Conservation (phyloP, 2,797 vertebrate genomes). For the Crenuchus spilurus region DNA sequence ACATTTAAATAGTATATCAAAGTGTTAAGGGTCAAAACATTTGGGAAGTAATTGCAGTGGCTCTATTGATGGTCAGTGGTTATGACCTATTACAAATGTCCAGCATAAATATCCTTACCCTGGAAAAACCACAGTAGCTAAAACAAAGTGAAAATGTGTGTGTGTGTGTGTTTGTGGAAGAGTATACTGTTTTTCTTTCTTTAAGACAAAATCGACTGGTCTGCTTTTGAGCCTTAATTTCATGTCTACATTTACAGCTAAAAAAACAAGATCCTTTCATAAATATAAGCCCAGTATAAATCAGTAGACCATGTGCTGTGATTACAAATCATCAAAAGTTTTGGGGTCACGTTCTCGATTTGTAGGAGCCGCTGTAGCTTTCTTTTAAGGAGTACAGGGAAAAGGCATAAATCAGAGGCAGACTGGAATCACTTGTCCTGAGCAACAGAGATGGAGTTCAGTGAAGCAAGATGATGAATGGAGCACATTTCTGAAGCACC, state of each 20-base stretch:
- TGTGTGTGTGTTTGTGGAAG: slow-evolving; percentile 19
- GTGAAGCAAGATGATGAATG: slow-evolving; percentile 40
- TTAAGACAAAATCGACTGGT: slow-evolving; percentile 46
- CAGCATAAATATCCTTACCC: slow-evolving; percentile 48
- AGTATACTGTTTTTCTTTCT: slow-evolving; percentile 42
- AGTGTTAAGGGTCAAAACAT: too few relatives aligned
- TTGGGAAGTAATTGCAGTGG: too few relatives aligned
- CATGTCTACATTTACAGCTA: slow-evolving; percentile 61
- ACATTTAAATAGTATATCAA: too few relatives aligned
- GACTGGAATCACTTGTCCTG: slow-evolving; percentile 47
- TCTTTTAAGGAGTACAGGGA: slow-evolving; percentile 27
- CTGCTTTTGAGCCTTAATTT: slow-evolving; percentile 48
- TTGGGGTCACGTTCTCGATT: slow-evolving; percentile 44
- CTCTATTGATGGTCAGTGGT: slow-evolving; percentile 35
- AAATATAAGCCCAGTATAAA: slow-evolving; percentile 57
- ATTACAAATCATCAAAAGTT: slow-evolving; percentile 53
- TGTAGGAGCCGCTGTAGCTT: slow-evolving; percentile 30
- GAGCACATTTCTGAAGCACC: slow-evolving; percentile 33
- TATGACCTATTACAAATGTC: slow-evolving; percentile 48
- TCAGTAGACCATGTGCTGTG: slow-evolving; percentile 40
- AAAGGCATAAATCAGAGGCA: slow-evolving; percentile 45
- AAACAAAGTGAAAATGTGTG: slow-evolving; percentile 33
- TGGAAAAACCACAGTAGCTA: slow-evolving; percentile 46
- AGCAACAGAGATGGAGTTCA: slow-evolving; percentile 27
- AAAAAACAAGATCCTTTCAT: slow-evolving; percentile 61